Percentiles rank a stretch among this genome's conserved stretches.
Conservation (phyloP, 2,797 vertebrate species). For the Atherinosoma microstoma region DNA sequence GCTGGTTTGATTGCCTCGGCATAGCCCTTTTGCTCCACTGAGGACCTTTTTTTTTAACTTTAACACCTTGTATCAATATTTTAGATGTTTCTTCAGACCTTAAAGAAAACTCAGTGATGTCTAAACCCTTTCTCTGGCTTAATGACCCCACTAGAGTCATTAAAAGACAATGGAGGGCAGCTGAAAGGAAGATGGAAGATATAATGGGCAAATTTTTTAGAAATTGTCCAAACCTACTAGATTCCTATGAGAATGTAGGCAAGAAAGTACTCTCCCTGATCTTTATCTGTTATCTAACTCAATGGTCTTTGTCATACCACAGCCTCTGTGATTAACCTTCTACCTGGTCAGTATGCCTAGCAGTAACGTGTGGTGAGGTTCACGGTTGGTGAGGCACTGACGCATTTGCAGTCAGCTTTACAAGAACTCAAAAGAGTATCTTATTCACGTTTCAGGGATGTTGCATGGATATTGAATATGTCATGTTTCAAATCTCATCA, state of each 20-base stretch:
- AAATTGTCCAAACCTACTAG: constrained; percentile 8
- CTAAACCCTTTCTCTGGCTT: constrained; percentile 19
- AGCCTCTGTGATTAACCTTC: neutral
- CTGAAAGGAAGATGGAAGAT: constrained; percentile 5
- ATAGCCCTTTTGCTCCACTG: neutral
- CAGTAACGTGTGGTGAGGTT: no score
- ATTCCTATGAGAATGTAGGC: constrained; percentile 10
- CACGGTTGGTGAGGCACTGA: no score
- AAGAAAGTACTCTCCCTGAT: neutral
- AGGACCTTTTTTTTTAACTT: constrained; percentile 34
- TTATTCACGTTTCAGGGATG: no score
- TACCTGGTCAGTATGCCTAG: neutral
- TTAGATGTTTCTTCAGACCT: constrained; percentile 15
- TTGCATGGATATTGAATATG: no score
- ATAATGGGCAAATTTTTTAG: constrained; percentile 1
- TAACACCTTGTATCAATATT: constrained; percentile 22
- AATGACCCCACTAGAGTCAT: constrained; percentile 48
- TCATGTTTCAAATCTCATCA: no score
- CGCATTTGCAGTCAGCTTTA: no score
- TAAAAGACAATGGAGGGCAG: constrained; percentile 31
- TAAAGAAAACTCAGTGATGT: constrained; percentile 2
- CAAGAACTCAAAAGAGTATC: no score
- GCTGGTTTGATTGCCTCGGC: neutral
- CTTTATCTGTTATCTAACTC: neutral
- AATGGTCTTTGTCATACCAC: neutral